phyloP scores from a whole-genome alignment of 92 coral and sea anemone species.

The Porites lobata region DNA sequence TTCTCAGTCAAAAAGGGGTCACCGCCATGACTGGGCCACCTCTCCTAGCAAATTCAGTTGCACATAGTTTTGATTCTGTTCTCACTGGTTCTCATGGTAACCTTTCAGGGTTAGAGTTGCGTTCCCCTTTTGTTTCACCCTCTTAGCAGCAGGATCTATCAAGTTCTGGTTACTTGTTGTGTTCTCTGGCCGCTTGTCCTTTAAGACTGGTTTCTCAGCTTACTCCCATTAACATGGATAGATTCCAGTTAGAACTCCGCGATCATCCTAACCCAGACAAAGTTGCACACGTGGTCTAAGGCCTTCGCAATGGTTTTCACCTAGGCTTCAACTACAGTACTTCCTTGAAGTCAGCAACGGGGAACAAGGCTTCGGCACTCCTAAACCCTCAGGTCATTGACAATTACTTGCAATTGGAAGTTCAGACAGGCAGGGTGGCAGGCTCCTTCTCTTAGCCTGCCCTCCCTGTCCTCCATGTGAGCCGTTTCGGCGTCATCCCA shows the following conservation, averaged over 20 bases:
- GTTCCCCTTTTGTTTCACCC: no score
- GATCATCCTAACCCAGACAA: background rate
- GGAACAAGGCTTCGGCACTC: background rate
- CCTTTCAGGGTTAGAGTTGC: no score
- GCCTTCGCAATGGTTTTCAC: background rate
- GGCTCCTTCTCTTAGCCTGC: background rate
- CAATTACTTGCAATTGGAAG: background rate
- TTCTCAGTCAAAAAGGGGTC: no score
- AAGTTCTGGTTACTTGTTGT: no score
- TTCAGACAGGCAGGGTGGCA: conserved; percentile 3
- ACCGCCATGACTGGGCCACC: no score
- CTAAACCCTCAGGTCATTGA: conserved; percentile 16
- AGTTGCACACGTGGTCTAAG: background rate
- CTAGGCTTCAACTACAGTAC: background rate
- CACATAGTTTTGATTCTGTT: no score
- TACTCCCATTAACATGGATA: no score
- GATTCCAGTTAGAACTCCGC: background rate
- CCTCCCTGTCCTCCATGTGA: background rate
- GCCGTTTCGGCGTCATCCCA: conserved; percentile 6
- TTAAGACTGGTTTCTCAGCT: no score
- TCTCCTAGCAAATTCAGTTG: no score
- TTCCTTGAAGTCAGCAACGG: conserved; percentile 1
- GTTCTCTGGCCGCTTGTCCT: no score
- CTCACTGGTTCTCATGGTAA: no score
- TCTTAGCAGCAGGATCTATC: no score